Evolutionary conservation across 2,888 invertebrate species (phyloP), one percentile per base, ranked within the genome.

Genomic region (Stratiomys singularior): DNA sequence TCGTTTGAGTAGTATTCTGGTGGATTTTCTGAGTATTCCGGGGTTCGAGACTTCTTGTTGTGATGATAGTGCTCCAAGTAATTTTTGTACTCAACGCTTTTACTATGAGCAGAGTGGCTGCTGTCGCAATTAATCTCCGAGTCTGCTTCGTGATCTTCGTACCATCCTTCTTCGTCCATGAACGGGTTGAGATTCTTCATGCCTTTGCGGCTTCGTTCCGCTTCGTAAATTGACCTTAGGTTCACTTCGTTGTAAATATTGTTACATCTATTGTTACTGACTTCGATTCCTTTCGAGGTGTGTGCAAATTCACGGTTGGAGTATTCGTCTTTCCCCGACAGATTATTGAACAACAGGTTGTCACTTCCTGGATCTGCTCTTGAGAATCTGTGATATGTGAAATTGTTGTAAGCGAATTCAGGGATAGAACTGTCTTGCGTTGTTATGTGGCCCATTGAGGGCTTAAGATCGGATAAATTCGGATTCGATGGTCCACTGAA

Each of bases 381-480:
- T 66, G 79, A 79, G 1, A 78, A 77, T 23, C 78, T 80, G 9
- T 79, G 74, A 78, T 79, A 80, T 47, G 79, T 58, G 72, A 85
- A 81, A 79, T 84, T 85, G 74, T 86, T 84, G 77, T 82, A 83
- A 77, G 84, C 83, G 79, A 84, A 85, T 60, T 85, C 85, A 1
- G 85, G 85, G 81, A 84, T 85, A 11, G 86, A 85, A 79, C 86
- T 85, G 77, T 86, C 86, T 77, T 86, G 86, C 15, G 84, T 83
- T 18, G 76, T 13, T 72, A 52, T n/a, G 52, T 67, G 46, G 13
- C 63, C 37, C 9, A 58, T 69, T 47, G 69, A 74, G 71, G 71
- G 15, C 60, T 25, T 60, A n/a, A 25, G 13, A 23, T 25, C 30
- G 1, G 64, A n/a, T 11, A 47, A 25, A 21, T 47, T 56, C 15